Evolutionary conservation across 2,113 vertebrate species (phyloP), one percentile per base, ranked within the genome.

Genomic region (Gnathochromis pfefferi): DNA sequence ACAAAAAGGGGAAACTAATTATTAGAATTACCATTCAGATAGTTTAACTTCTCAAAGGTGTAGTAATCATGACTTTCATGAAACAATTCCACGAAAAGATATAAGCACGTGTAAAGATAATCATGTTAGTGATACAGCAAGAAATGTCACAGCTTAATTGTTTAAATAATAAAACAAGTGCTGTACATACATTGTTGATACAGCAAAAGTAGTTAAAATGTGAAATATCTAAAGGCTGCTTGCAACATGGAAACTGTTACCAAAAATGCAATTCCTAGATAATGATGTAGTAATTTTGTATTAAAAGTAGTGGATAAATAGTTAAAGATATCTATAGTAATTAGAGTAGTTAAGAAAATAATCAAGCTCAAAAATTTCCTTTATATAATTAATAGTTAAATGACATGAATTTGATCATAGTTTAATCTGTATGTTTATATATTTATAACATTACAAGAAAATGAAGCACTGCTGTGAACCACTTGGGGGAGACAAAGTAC

Each of bases 401-500:
- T 75, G 1, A 28, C 5, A 28, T 28, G 4, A 10, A 75, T 47
- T 75, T 28, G 23, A 75, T 47, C 40, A 47, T 28, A 75, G 23
- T 47, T 28, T 47, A 47, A 75, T 75, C 14, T 75, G 0, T 21
- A 6, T 54, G 2, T 31, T 31, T 60, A 6, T 45, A 1, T 65
- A 28, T 47, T 75, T 47, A 45, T 45, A 75, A 28, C 23, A 7
- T 75, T 45, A 47, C 40, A 47, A 65, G 7, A 14, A 28, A 75
- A 47, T 5, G 42, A 54, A 28, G 7, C n/a, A 8, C 81, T 45
- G 45, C 3, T 17, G 13, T 55, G 2, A 28, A 47, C 91, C 95
- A 92, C 93, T 86, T 81, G 95, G 87, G 93, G 92, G 95, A 94
- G 94, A 94, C 94, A 95, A 82, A 95, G 93, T 90, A 87, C 88